These are phyloP conservation scores for Brachyistius frenatus DNA, from an alignment of 2,113 vertebrate genomes.

Conservation along the genomic window DNA sequence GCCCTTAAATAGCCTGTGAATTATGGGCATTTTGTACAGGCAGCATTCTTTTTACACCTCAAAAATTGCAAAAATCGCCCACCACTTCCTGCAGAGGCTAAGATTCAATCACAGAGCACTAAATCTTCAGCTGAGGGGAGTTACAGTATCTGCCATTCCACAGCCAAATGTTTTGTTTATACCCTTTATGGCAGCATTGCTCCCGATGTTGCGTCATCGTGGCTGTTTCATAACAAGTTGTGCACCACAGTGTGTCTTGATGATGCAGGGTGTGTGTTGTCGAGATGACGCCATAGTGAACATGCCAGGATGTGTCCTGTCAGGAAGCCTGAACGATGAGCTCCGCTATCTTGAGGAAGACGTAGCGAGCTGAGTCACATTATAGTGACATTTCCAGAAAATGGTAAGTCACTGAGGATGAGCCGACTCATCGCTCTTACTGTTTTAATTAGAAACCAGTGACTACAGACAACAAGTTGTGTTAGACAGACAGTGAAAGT, in stretches of 20 bases:
- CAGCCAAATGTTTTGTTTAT: slow-evolving; percentile 48
- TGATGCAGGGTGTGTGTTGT: slow-evolving; percentile 30
- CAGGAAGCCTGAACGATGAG: slow-evolving; percentile 48
- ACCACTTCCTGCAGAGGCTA: slow-evolving; percentile 61
- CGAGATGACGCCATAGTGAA: slow-evolving; percentile 46
- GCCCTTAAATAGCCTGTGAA: slow-evolving; percentile 74
- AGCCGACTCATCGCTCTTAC: slow-evolving; percentile 76
- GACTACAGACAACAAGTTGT: slow-evolving; percentile 48
- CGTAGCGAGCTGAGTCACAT: slow-evolving; percentile 75
- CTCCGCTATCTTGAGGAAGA: slow-evolving; percentile 75
- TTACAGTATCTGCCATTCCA: slow-evolving; percentile 41
- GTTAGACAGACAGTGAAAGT: slow-evolving; percentile 29
- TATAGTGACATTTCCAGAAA: slow-evolving; percentile 42
- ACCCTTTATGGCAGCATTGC: slow-evolving; percentile 34
- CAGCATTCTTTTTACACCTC: slow-evolving; percentile 59
- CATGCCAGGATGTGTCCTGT: slow-evolving; percentile 50
- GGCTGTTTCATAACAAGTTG: slow-evolving; percentile 67
- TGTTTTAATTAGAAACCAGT: slow-evolving; percentile 76
- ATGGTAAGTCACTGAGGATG: slow-evolving; percentile 68
- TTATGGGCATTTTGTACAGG: slow-evolving; percentile 66
- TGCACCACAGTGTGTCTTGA: slow-evolving; percentile 43
- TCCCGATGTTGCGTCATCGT: slow-evolving; percentile 61
- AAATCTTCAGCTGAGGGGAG: slow-evolving; percentile 53
- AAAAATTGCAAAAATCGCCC: slow-evolving; percentile 59
- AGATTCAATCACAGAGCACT: slow-evolving; percentile 37